Evolutionary conservation across 2,888 invertebrate species (phyloP), one percentile per base, ranked within the genome.

Genomic region (Ichneumon xanthorius): DNA sequence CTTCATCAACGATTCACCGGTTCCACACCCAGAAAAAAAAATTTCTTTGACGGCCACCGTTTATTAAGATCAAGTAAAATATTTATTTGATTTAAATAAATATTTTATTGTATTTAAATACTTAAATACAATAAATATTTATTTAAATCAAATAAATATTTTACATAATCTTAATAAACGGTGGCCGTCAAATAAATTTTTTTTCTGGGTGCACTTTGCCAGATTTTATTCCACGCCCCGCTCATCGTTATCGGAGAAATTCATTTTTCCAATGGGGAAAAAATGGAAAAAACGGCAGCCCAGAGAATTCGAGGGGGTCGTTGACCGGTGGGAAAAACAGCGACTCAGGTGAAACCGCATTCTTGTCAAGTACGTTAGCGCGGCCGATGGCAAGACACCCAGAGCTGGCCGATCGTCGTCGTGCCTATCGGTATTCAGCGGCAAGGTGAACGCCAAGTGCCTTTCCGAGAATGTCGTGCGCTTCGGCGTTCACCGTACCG

Each of bases 311-410:
- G 85, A 85, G 87, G 87, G 86, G 90, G 90, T 90, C 89, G 88
- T 88, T 89, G 90, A 87, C 88, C 84, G 88, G 37, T 58, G 26
- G 87, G 89, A 91, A 91, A 90, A 91, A 89, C 89, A 85, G 86
- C 86, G 86, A 85, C 85, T 50, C 89, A 80, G 88, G 90, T 91
- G 90, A 91, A 91, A 91, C 92, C 90, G 92, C 91, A 91, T 91
- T 91, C 91, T 91, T 91, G 89, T 91, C 92, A 92, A 91, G 91
- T 91, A 91, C 91, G 92, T 91, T 90, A 86, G 89, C 80, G 87
- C 45, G 50, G 73, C 70, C 75, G 83, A 73, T 63, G 80, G 33
- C 84, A 67, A 78, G 86, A 82, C 80, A 82, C 9, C 73, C 77
- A 72, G 67, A 79, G 71, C 63, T 48, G 65, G 83, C 63, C 70